Base-by-base conservation (phyloP, 2,797 vertebrate species). In the Onychomys arenicola region DNA sequence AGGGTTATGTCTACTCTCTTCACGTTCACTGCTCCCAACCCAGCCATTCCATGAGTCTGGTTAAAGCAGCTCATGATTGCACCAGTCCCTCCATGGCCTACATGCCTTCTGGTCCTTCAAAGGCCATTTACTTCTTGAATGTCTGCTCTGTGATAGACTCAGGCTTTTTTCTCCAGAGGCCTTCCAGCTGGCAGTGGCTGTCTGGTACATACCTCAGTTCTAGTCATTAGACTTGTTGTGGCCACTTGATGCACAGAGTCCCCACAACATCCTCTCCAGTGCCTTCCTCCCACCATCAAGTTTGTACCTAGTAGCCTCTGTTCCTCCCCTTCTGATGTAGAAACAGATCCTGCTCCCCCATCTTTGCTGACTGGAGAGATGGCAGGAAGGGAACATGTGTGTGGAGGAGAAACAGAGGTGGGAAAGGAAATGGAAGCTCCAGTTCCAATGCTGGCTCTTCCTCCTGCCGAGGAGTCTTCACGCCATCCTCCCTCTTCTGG, bases 401-500 rank as follows among this genome's bases (percentile, higher is more conserved):
- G 59, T 37, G 55, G 89, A n/a, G 73, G 89, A 89, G 37, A 63
- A 3, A 32, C 2, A 57, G 78, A 95, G 46, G 46, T 43, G 40
- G 55, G 32, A 61, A 90, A 96, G 71, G 76, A 95, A 90, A 61
- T 59, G 87, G 92, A 87, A 63, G 67, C 75, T 88, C 37, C 29
- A 7, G 23, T 37, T 75, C 19, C 37, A 32, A 9, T 7, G 27
- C 40, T 49, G 43, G 69, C 49, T 92, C 89, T 49, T n/a, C 13
- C 61, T 75, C 85, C 63, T 91, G 81, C 80, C 23, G n/a, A 63
- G 43, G 40, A 90, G 67, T 61, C 27, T 90, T 10, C 27, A 10
- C 32, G 86, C 82, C 0, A 1, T 46, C 67, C 89, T 85, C 65
- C 67, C 37, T 67, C 52, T 29, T 23, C 37, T 88, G 69, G 69